Conservation (phyloP, 2,888 invertebrate genomes). For the Perithous albicinctus region DNA sequence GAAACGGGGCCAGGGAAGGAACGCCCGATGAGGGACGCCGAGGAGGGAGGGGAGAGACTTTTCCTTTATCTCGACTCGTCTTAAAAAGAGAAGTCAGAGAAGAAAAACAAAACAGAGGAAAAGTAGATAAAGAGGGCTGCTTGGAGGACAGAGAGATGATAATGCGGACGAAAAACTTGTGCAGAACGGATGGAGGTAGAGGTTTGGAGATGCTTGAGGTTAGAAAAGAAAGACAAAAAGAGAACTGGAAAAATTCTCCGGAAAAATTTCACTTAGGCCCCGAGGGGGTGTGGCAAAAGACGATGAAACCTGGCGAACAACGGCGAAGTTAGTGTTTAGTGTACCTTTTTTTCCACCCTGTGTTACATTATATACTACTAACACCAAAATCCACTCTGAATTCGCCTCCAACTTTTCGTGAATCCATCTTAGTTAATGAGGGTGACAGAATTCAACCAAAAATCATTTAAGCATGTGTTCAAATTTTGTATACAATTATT, state of each 20-base stretch:
- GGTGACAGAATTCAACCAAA: too few species aligned
- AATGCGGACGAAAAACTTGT: constrained; percentile 49
- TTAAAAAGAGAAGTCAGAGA: constrained; percentile 19
- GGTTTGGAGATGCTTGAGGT: constrained; percentile 12
- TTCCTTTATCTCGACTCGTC: constrained; percentile 62
- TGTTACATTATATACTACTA: constrained; percentile 7
- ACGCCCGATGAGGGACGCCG: constrained; percentile 36
- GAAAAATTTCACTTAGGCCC: constrained; percentile 79
- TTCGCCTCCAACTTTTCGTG: background rate
- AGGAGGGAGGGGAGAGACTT: constrained; percentile 33
- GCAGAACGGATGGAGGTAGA: constrained; percentile 9
- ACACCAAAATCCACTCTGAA: background rate
- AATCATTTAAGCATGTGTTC: too few species aligned
- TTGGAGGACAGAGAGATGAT: constrained; percentile 54
- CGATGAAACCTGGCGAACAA: constrained; percentile 33
- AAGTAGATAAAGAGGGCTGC: constrained; percentile 48
- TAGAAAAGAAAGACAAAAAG: constrained; percentile 9
- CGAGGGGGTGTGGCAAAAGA: constrained; percentile 50
- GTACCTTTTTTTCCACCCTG: constrained; percentile 17
- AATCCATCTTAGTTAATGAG: background rate
- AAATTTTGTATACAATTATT: too few species aligned
- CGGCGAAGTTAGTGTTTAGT: constrained; percentile 41
- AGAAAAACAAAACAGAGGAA: constrained; percentile 54
- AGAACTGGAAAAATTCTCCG: constrained; percentile 61
- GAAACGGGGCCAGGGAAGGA: constrained; percentile 10